These are phyloP conservation scores for Gopherus evgoodei DNA, from an alignment of 2,113 vertebrate species.

Conservation along the genomic window DNA sequence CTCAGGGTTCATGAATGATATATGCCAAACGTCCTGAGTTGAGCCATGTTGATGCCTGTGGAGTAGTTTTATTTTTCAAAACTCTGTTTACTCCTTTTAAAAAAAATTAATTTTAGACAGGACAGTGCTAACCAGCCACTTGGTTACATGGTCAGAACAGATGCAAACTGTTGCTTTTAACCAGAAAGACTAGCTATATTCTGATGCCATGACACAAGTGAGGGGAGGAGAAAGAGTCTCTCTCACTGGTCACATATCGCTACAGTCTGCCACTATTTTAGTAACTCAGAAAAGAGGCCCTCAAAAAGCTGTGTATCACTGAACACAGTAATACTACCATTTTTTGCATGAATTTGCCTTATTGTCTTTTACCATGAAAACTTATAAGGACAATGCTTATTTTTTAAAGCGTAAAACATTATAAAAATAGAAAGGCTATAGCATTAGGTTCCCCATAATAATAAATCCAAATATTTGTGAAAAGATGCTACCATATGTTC, in stretches of 20 bases:
- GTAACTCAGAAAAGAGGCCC: not conserved
- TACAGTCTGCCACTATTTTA: not conserved
- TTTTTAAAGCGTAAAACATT: not conserved
- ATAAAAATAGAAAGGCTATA: not conserved
- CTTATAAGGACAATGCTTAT: not conserved
- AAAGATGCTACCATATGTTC: not conserved
- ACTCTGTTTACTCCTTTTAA: not conserved
- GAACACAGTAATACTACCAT: not conserved
- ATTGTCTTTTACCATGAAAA: constrained; percentile 8
- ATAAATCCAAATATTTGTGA: not conserved
- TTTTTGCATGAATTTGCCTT: not conserved
- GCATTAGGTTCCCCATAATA: not conserved
- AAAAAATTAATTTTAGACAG: not conserved
- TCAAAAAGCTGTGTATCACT: not conserved
- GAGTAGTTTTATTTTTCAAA: not conserved
- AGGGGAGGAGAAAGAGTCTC: not conserved
- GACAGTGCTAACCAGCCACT: not conserved
- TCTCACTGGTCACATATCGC: not conserved
- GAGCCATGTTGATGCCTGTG: not conserved
- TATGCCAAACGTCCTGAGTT: not conserved
- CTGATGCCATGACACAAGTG: not conserved
- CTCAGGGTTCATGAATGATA: fast-evolving
- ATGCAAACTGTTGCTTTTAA: constrained; percentile 1
- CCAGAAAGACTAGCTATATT: not conserved
- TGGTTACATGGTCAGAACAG: not conserved